Evolutionary conservation across 2,888 invertebrate genomes (phyloP), one percentile per base, ranked within the genome.

Genomic region (Macrosiphum euphorbiae): DNA sequence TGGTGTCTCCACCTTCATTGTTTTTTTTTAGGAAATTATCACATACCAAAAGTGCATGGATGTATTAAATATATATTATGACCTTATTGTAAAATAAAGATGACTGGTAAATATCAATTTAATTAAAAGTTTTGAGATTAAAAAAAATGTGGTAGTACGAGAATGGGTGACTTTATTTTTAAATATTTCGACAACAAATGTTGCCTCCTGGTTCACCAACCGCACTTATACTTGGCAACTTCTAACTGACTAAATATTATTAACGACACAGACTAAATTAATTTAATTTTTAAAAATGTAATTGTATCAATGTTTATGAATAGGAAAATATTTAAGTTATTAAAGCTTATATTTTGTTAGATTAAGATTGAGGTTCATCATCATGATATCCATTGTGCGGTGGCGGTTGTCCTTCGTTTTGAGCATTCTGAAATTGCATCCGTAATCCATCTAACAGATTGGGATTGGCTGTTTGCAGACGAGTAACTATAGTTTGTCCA

Each of bases 401-500:
- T 50, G 94, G 67, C 28, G 94, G 28, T 47, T 94, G 90, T 28
- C 24, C 86, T 86, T 87, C 90, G 0, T 86, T 90, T 52, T 86
- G 86, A 94, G 47, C 86, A 50, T 44, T 87, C n/a, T 94, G 61
- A 67, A 94, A 94, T 41, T 94, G 94, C 86, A 94, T 87, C 0
- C 94, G 90, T 58, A 94, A 50, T 20, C 90, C 90, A n/a, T 90
- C 90, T 10, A 94, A 67, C n/a, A 94, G 13, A 52, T 87, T 44
- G 1, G 94, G 94, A 52, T 94, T 90, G 35, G 94, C 24, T 24
- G 90, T 41, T 67, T 94, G 94, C 1, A 94, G 13, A 52, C 90
- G 94, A 50, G 67, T 86, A 3, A 94, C 90, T 11, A 94, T 67
- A n/a, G 67, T 94, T 94, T 94, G 94, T n/a, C 94, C 94, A 67